Conservation (phyloP, 2,888 invertebrate genomes). For the Malthinus seriepunctatus region DNA sequence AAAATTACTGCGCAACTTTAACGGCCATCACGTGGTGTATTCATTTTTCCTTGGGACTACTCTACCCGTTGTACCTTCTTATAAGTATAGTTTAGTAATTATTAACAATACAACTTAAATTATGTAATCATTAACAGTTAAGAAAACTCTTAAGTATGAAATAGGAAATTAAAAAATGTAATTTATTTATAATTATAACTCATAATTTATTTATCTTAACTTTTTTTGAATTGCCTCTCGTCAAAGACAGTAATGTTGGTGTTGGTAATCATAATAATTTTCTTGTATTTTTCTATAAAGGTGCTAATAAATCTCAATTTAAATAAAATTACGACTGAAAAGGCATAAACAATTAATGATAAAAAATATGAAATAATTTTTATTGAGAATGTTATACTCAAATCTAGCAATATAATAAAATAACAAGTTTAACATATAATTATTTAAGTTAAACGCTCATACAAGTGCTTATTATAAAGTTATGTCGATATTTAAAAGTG, state of each 20-base stretch:
- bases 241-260: not conserved
- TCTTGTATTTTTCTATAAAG: not conserved
- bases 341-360: slow-evolving; percentile 1
- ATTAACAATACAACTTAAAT: no score
- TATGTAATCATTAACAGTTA: no score
- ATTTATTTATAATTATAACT: no score
- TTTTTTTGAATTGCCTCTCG: no score
- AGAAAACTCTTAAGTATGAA: no score
- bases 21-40: no score
- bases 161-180: no score
- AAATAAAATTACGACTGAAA: not conserved
- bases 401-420: slow-evolving; percentile 17
- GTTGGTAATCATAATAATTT: slow-evolving; percentile 1
- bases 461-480: slow-evolving; percentile 19
- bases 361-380: slow-evolving; percentile 13
- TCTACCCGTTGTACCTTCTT: no score
- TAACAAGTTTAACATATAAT: slow-evolving; percentile 13
- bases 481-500: slow-evolving; percentile 18
- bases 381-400: slow-evolving; percentile 13
- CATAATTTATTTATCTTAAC: no score
- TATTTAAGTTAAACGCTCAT: slow-evolving; percentile 15
- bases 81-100: no score
- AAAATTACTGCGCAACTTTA: no score
- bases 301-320: not conserved
- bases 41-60: no score